Evolutionary conservation across 2,113 vertebrate species (phyloP), one percentile per base, ranked within the genome.

Genomic region (Campylorhamphus procurvoides): DNA sequence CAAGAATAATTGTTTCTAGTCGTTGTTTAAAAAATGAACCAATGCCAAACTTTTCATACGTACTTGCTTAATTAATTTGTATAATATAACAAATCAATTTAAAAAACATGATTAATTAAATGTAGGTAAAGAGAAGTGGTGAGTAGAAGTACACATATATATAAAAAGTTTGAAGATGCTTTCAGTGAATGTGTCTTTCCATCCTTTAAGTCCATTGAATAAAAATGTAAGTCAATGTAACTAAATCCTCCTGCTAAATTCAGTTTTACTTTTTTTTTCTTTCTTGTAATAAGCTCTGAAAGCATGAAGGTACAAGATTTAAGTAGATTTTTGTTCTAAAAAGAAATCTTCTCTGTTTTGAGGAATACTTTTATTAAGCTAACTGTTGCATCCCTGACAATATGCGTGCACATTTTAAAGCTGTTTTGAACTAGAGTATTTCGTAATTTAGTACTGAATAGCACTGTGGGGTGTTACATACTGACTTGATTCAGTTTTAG

Each of bases 11-110:
- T 81, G 76, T 90, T 93, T 87, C 22, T 75, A 37, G 60, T 64
- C 29, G n/a, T 35, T 81, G 23, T 64, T 91, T 91, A 75, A 95
- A 95, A 96, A 93, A 75, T 72, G 52, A 93, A 71, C 24, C 1
- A 2, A 35, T 88, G 76, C 49, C 76, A 93, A 90, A 84, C 35
- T 89, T 90, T 52, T 90, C 66, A n/a, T 37, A 89, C 53, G 58
- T 93, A 78, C 47, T 94, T 95, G 46, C 67, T 88, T 93, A 63
- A 69, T 89, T 93, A 82, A 89, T 96, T 96, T 93, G 40, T 77
- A n/a, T 81, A 82, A 86, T 87, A 53, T 37, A 94, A 55, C 44
- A 91, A 96, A 87, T 83, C 37, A 82, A 59, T 96, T 96, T 71
- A 82, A 81, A 72, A 72, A 85, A 80, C 29, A 23, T 85, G 37